Conservation (phyloP, 2,113 vertebrate genomes). For the Caloenas nicobarica region DNA sequence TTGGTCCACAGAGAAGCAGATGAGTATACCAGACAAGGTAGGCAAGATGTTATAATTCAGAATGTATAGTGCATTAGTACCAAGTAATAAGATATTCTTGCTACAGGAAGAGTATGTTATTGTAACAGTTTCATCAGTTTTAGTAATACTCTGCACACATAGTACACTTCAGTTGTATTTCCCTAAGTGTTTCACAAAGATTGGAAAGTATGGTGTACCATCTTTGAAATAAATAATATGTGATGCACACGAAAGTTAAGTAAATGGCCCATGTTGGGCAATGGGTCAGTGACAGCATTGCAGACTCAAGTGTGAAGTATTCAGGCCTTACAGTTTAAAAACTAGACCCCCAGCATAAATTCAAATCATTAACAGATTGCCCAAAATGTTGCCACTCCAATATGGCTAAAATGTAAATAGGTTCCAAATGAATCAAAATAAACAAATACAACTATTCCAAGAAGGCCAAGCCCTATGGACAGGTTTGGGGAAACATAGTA, state of each 20-base stretch:
- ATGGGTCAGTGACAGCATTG: neutral
- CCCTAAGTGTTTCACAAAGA: neutral
- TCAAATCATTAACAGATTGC: neutral
- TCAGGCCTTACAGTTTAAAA: slow-evolving; percentile 34
- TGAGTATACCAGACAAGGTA: slow-evolving; percentile 92
- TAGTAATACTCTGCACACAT: neutral
- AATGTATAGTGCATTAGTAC: neutral
- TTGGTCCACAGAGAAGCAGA: slow-evolving; percentile 90
- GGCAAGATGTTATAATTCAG: slow-evolving; percentile 24
- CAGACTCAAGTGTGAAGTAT: neutral
- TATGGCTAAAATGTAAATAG: neutral
- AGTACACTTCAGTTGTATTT: neutral
- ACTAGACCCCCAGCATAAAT: neutral
- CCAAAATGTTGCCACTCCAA: neutral
- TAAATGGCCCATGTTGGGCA: neutral
- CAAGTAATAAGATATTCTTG: neutral
- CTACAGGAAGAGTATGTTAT: neutral
- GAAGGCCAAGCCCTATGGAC: neutral
- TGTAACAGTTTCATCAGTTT: neutral
- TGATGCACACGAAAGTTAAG: neutral
- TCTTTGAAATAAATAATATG: neutral
- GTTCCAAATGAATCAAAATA: neutral
- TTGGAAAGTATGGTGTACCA: neutral
- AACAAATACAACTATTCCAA: neutral
- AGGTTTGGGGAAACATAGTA: neutral